Evolutionary conservation across 2,113 vertebrate species (phyloP).

Genomic region (Perccottus glenii): DNA sequence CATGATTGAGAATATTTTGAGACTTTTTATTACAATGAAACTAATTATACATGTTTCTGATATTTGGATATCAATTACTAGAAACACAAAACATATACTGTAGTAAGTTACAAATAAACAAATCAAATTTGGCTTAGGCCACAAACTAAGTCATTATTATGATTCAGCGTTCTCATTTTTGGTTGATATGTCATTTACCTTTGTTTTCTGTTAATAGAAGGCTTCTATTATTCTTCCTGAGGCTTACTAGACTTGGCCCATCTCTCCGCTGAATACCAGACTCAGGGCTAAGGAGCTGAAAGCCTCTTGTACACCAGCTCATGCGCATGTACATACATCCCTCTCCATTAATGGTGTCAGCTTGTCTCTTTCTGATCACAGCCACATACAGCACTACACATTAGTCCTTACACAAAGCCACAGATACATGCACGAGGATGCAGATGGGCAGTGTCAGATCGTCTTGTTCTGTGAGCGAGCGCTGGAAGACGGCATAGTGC

Average conservation of each 20-base stretch:
- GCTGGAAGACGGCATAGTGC: slow-evolving; percentile 65
- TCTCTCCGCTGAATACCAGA: slow-evolving; percentile 28
- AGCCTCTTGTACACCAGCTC: slow-evolving; percentile 54
- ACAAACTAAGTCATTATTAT: neutral
- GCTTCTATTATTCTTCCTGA: slow-evolving; percentile 45
- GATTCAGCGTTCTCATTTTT: neutral
- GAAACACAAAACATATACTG: no score
- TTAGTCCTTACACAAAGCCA: slow-evolving; percentile 18
- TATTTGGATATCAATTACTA: no score
- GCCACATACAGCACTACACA: slow-evolving; percentile 18
- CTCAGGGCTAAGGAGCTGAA: slow-evolving; percentile 63
- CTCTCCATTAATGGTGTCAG: slow-evolving; percentile 70
- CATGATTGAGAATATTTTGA: no score
- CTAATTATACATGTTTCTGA: no score
- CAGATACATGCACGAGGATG: slow-evolving; percentile 39
- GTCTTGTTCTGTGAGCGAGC: slow-evolving; percentile 68
- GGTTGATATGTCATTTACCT: neutral
- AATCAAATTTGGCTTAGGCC: neutral
- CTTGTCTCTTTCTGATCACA: slow-evolving; percentile 56
- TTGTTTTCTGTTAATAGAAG: no score
- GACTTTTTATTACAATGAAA: no score
- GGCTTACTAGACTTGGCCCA: neutral
- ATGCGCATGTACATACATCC: slow-evolving; percentile 53
- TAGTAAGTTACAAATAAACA: no score
- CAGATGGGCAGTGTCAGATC: slow-evolving; percentile 70